Base-by-base conservation (phyloP, 2,888 invertebrate genomes). In the Ephialtes manifestator region DNA sequence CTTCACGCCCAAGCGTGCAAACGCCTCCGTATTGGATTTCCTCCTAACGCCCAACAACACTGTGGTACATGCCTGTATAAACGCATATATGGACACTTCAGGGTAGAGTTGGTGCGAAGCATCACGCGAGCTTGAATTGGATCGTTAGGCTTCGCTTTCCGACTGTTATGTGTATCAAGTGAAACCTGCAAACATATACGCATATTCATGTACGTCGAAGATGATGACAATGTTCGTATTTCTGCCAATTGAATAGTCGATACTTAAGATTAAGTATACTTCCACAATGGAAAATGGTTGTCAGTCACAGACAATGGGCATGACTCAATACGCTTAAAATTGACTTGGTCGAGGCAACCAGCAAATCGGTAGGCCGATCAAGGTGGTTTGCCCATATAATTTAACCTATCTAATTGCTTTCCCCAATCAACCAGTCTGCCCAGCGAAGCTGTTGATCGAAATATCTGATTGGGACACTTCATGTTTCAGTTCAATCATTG, bases 1-100 rank as follows among this genome's bases (percentile, higher is more conserved):
- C 65, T 72, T 76, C 51, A 53, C 24, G 48, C 51, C 70, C 39
- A 75, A 75, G 31, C 55, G 60, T 51, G 60, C 31, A 46, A 60
- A 74, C 46, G 60, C 60, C 18, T 60, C 43, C 55, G 74, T 55
- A 58, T 39, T 46, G 72, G 43, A 72, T 72, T 58, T 43, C 72
- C 55, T 24, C 55, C 43, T 58, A 43, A 58, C 55, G 24, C 28
- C 58, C 58, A 58, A 13, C 28, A 28, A 58, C 58, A 58, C 15
- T 15, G 58, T 31, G 53, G 15, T 20, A 2, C n/a, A 53, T 20
- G 53, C 10, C 10, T 24, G 72, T 58, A 24, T 72, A 43, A 35
- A 43, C 39, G 72, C 39, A 55, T 72, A 72, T 20, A 43, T 24
- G 24, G 48, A 55, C 55, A 55, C 51, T 72, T 28, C 55, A 39